Evolutionary conservation across 92 coral and sea anemone species (phyloP).

Genomic region (Metridium senile): DNA sequence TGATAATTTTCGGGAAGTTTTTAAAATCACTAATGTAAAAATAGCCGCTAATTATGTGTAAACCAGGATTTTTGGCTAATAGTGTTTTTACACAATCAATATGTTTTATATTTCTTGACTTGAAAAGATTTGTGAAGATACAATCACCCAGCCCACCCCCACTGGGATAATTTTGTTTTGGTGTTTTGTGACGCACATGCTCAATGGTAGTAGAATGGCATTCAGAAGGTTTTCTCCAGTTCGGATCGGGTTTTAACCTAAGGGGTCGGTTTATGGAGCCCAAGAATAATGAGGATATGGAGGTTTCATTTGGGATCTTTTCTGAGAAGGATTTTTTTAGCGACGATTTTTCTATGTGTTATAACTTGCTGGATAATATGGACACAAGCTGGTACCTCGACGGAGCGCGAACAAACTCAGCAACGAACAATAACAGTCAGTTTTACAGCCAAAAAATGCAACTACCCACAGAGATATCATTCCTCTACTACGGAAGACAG

Average conservation of each 20-base stretch:
- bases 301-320: slow-evolving; percentile 79
- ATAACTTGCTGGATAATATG: slow-evolving; percentile 74
- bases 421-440: slow-evolving; percentile 42
- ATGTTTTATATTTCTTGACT: neutral
- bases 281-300: slow-evolving; percentile 77
- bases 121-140: neutral
- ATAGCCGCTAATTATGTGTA: too few species aligned
- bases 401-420: slow-evolving; percentile 8
- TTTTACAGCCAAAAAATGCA: slow-evolving; percentile 65
- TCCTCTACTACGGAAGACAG: neutral
- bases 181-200: slow-evolving; percentile 30
- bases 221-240: slow-evolving; percentile 13
- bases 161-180: neutral
- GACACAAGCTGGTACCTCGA: slow-evolving; percentile 44
- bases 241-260: slow-evolving; percentile 3
- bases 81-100: too few species aligned
- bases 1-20: too few species aligned
- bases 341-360: slow-evolving; percentile 49
- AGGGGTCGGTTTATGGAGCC: slow-evolving; percentile 37
- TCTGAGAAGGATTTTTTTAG: slow-evolving; percentile 52
- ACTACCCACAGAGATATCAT: slow-evolving; percentile 41
- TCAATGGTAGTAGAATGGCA: slow-evolving; percentile 1
- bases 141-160: slow-evolving; percentile 23
- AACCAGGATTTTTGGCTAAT: too few species aligned
- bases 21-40: too few species aligned